Evolutionary conservation across 2,113 vertebrate genomes (phyloP).

Genomic region (Lepus americanus): DNA sequence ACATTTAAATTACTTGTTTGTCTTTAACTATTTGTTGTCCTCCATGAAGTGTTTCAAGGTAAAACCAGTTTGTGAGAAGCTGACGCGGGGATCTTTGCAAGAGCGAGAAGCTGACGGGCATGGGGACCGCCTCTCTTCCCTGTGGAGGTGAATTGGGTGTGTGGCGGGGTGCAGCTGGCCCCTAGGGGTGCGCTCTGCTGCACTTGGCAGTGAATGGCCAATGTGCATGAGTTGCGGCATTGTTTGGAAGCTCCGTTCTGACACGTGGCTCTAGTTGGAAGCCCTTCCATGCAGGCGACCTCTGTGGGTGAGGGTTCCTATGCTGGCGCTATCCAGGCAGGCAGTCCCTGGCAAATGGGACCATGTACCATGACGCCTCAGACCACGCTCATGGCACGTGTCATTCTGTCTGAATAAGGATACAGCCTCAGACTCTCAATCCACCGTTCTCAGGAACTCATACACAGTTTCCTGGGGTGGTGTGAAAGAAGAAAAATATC

Average conservation of each 20-base stretch:
- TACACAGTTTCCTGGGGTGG: not conserved
- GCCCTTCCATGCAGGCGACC: not conserved
- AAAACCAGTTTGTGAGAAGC: not conserved
- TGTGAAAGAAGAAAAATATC: not conserved
- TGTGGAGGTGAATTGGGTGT: not conserved
- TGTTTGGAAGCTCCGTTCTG: slow-evolving; percentile 18
- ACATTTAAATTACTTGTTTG: not conserved
- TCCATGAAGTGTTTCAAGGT: not conserved
- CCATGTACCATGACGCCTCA: not conserved
- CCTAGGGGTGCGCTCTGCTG: not conserved
- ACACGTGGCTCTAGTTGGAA: not conserved
- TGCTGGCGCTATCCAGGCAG: not conserved
- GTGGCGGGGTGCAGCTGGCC: not conserved
- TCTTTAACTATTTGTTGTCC: not conserved
- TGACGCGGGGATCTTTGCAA: not conserved
- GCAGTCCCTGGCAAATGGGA: not conserved
- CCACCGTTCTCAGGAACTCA: not conserved
- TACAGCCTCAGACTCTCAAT: not conserved
- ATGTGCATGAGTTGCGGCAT: not conserved
- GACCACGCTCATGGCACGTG: not conserved
- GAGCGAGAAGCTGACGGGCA: not conserved
- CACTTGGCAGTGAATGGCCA: not conserved
- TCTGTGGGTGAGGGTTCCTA: not conserved
- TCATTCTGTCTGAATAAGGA: not conserved
- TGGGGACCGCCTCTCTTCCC: not conserved